Evolutionary conservation across 2,113 vertebrate species (phyloP).

Genomic region (Upupa epops): DNA sequence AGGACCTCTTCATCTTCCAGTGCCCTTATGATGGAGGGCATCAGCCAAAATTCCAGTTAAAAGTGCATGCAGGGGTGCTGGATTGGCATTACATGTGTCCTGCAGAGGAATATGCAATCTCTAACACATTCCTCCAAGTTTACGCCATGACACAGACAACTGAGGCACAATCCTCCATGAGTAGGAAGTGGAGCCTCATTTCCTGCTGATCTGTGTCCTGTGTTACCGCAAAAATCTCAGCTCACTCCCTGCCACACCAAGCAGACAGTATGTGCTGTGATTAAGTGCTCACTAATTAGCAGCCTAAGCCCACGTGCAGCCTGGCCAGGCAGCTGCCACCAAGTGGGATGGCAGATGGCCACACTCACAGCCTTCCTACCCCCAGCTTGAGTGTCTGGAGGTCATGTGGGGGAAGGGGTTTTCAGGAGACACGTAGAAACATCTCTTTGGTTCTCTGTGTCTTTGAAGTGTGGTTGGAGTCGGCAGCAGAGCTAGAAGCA

Average conservation of each 20-base stretch:
- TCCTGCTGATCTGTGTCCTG: not conserved
- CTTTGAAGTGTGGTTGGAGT: not conserved
- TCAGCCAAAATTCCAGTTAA: not conserved
- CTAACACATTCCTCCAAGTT: not conserved
- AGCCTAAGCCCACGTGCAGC: not conserved
- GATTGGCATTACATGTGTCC: not conserved
- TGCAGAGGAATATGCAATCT: not conserved
- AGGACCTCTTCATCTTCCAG: not conserved
- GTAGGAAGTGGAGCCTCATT: conserved; percentile 9
- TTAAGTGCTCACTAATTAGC: not conserved
- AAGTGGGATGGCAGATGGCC: not conserved
- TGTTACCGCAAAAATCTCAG: not conserved
- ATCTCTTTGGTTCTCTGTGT: not conserved
- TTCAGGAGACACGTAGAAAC: not conserved
- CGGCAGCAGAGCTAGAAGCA: not conserved
- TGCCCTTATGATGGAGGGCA: not conserved
- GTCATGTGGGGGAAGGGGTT: not conserved
- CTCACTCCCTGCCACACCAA: not conserved
- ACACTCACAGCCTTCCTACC: not conserved
- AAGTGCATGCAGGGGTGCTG: not conserved
- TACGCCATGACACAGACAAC: not conserved
- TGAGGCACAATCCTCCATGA: not conserved
- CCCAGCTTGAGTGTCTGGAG: fast-evolving
- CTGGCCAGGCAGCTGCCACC: not conserved
- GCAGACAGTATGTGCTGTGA: not conserved